Conservation (phyloP, 2,888 invertebrate genomes). For the Caprella mutica region DNA sequence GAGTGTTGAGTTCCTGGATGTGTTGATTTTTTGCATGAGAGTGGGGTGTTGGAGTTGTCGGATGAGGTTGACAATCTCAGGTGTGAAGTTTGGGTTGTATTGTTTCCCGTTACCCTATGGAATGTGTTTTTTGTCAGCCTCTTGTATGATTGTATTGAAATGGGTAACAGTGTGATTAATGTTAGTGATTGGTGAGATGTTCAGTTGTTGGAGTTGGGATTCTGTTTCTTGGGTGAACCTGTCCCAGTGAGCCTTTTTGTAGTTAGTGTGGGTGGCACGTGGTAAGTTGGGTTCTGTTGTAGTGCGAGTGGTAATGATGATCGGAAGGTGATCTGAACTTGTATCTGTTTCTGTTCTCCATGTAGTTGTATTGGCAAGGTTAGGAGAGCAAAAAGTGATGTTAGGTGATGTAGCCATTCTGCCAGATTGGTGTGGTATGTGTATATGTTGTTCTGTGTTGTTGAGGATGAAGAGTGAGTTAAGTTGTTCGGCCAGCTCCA, state of each 20-base stretch:
- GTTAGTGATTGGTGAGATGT: slow-evolving; percentile 7
- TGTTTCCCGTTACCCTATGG: slow-evolving; percentile 5
- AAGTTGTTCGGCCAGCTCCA: background rate
- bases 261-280: slow-evolving; percentile 2
- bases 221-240: slow-evolving; percentile 7
- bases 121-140: slow-evolving; percentile 8
- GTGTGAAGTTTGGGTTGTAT: slow-evolving; percentile 17
- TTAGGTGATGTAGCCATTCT: background rate
- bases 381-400: background rate
- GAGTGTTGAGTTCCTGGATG: slow-evolving; percentile 2
- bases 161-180: too few relatives aligned
- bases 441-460: background rate
- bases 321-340: background rate
- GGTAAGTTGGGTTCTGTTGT: background rate
- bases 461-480: background rate
- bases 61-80: slow-evolving; percentile 9
- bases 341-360: background rate
- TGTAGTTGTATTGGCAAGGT: background rate
- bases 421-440: background rate
- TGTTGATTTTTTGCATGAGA: background rate
- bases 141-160: slow-evolving; percentile 8
- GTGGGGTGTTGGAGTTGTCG: slow-evolving; percentile 11
- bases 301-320: slow-evolving; percentile 11
- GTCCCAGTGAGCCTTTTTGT: slow-evolving; percentile 10
- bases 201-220: slow-evolving; percentile 7